These are phyloP conservation scores for Hypena proboscidalis DNA, from an alignment of 2,888 invertebrate genomes.

Conservation along the genomic window DNA sequence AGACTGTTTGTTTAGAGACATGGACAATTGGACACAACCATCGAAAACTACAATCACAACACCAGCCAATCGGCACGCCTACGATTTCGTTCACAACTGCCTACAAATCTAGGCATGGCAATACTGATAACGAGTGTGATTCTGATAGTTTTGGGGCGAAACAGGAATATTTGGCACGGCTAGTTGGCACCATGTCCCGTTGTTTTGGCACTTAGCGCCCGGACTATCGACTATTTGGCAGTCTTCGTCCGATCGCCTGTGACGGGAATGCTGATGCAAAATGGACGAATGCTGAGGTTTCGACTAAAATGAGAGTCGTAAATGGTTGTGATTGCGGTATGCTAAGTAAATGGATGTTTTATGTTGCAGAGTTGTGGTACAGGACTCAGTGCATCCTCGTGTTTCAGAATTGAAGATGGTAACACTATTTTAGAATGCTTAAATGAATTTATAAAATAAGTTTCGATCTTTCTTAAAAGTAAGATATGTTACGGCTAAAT, in stretches of 20 bases:
- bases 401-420: too few species aligned
- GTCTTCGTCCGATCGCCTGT: conserved; percentile 57
- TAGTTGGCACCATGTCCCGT: conserved; percentile 52
- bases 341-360: too few species aligned
- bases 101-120: conserved; percentile 2
- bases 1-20: too few species aligned
- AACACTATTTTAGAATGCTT: too few species aligned
- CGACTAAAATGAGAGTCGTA: conserved; percentile 1
- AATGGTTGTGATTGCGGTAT: conserved; percentile 1
- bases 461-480: too few species aligned
- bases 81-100: background rate
- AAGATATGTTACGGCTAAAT: too few species aligned
- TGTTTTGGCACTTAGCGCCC: conserved; percentile 60
- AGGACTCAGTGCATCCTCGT: too few species aligned
- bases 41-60: background rate
- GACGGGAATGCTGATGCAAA: conserved; percentile 59
- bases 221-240: conserved; percentile 68
- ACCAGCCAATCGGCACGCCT: background rate
- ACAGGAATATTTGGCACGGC: conserved; percentile 61
- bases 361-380: too few species aligned
- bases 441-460: too few species aligned
- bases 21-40: too few species aligned
- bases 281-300: conserved; percentile 9
- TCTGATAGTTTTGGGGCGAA: conserved; percentile 51
- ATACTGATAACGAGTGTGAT: conserved; percentile 39